Evolutionary conservation across 2,797 vertebrate species (phyloP).

Genomic region (Anguilla pacifica): DNA sequence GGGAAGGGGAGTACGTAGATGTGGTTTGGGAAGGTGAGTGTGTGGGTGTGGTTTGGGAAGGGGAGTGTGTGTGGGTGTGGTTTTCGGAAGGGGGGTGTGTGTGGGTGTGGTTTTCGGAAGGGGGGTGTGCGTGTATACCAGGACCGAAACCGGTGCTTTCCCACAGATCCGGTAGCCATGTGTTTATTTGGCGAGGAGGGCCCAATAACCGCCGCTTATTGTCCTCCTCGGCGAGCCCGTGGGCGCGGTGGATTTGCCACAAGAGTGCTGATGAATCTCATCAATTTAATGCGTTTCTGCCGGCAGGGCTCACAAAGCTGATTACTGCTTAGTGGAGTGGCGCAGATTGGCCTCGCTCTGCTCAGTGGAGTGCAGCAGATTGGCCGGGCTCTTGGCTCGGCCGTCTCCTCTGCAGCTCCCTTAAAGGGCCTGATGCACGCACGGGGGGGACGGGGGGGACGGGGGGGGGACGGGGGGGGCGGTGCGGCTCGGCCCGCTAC

Average conservation of each 20-base stretch:
- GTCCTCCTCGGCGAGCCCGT: constrained; percentile 62
- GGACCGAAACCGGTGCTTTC: neutral
- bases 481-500: neutral
- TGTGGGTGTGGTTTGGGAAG: no score
- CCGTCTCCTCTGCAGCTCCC: neutral
- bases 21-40: no score
- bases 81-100: no score
- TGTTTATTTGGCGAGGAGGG: constrained; percentile 36
- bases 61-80: no score
- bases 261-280: constrained; percentile 80
- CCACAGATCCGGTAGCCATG: constrained; percentile 37
- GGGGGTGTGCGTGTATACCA: no score
- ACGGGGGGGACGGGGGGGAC: neutral
- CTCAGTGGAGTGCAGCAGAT: constrained; percentile 78
- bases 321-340: constrained; percentile 79
- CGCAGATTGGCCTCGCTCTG: constrained; percentile 60
- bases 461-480: neutral
- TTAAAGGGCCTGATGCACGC: neutral
- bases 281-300: constrained; percentile 80
- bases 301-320: constrained; percentile 74
- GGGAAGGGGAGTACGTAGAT: no score
- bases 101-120: neutral
- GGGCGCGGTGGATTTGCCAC: constrained; percentile 74
- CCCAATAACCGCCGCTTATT: constrained; percentile 44
- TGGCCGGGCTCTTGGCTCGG: neutral